Percentiles rank a stretch among this genome's conserved stretches.
Conservation (phyloP, 1,140 invertebrate genomes). For the Sinella curviseta region DNA sequence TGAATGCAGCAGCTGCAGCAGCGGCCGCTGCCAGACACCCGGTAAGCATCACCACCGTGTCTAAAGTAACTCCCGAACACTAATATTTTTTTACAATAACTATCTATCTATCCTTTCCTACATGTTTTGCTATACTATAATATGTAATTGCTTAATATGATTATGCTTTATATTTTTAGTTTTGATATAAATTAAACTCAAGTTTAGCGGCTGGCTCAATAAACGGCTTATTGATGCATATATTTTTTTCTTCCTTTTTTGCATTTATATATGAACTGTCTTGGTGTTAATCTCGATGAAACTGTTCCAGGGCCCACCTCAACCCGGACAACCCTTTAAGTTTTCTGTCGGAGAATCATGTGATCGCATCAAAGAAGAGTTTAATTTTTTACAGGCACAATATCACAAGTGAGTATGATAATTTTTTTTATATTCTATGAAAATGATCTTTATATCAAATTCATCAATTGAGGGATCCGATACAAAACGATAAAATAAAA, state of each 20-base stretch:
- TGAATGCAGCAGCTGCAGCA: conserved; percentile 51
- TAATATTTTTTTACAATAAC: neutral
- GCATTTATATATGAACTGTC: too few relatives aligned
- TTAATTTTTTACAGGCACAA: conserved; percentile 96
- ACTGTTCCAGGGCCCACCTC: conserved; percentile 78
- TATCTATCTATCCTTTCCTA: neutral
- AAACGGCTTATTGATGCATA: too few relatives aligned
- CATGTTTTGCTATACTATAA: too few relatives aligned
- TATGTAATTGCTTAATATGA: too few relatives aligned
- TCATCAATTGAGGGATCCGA: neutral
- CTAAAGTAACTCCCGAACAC: conserved; percentile 11
- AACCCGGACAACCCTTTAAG: conserved; percentile 84
- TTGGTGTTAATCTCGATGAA: too few relatives aligned
- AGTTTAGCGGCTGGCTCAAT: too few relatives aligned
- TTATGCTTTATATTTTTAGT: too few relatives aligned
- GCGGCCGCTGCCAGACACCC: conserved; percentile 51
- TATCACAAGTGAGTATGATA: conserved; percentile 88
- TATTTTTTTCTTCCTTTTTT: too few relatives aligned
- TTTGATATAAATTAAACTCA: too few relatives aligned
- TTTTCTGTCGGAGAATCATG: conserved; percentile 95
- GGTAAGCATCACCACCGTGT: conserved; percentile 44
- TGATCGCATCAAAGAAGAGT: conserved; percentile 98
- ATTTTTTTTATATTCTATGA: conserved; percentile 24
- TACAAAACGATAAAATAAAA: too few relatives aligned
- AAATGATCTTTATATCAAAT: conserved; percentile 1